Evolutionary conservation across 2,888 invertebrate genomes (phyloP).

Genomic region (Elmis aenea): DNA sequence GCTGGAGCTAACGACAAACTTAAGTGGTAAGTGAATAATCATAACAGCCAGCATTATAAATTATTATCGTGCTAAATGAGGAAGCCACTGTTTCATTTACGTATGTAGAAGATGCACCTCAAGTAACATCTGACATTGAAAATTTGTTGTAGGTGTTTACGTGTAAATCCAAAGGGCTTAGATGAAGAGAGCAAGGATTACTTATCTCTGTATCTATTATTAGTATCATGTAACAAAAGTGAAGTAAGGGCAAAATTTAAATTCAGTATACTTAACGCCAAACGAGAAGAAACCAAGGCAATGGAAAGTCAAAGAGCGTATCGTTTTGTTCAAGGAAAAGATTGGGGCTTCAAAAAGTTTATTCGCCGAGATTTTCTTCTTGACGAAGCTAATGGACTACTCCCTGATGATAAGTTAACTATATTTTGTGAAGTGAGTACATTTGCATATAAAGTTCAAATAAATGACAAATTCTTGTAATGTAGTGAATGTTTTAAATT

Average conservation of each 20-base stretch:
- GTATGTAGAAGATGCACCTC: too few relatives aligned
- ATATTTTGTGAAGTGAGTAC: conserved; percentile 94
- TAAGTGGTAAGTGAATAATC: conserved; percentile 86
- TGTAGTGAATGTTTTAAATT: too few relatives aligned
- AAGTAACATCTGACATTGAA: too few relatives aligned
- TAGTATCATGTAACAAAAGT: conserved; percentile 99
- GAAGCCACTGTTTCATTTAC: too few relatives aligned
- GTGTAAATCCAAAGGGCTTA: conserved; percentile 99
- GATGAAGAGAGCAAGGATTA: conserved; percentile 99
- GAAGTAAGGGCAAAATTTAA: conserved; percentile 99
- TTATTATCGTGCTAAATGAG: too few relatives aligned
- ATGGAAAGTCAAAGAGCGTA: conserved; percentile 98
- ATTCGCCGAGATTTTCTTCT: conserved; percentile 97
- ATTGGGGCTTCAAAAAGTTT: conserved; percentile 99
- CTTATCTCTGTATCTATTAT: conserved; percentile 94
- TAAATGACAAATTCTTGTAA: too few relatives aligned
- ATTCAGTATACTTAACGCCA: conserved; percentile 99
- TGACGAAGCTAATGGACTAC: conserved; percentile 96
- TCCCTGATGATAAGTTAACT: conserved; percentile 98
- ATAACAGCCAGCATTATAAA: too few relatives aligned
- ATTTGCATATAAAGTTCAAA: too few relatives aligned
- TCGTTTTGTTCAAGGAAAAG: conserved; percentile 99
- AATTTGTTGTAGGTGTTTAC: conserved; percentile 78
- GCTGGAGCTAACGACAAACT: conserved; percentile 99
- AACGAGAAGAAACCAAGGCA: conserved; percentile 99